Evolutionary conservation across 2,888 invertebrate genomes (phyloP), one percentile per base, ranked within the genome.

Genomic region (Limnephilus lunatus): DNA sequence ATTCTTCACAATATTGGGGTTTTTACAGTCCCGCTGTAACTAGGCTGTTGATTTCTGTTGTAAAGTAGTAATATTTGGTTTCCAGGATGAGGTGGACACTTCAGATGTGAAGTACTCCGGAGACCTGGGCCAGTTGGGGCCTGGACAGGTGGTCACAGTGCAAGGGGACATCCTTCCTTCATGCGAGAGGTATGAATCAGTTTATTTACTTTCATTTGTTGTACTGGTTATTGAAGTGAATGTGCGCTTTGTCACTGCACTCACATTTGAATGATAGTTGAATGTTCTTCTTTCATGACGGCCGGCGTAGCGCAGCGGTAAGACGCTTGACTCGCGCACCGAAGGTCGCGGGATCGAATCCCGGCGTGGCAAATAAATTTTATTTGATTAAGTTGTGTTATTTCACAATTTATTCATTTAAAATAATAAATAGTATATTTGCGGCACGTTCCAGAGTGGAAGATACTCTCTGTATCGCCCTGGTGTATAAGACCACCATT

Each of bases 71-170:
- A 68, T 68, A 25, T 68, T n/a, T 68, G 48, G 12, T 44, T 91
- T 89, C 1, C 89, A 91, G 91, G 91, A 92, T 7, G 90, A 89
- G 15, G 81, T 89, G 68, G 92, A 93, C 15, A 85, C 91, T 32
- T 53, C 90, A 35, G 89, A 92, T 44, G 53, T 90, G 82, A 89
- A 90, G 15, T 93, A 93, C 80, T 44, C 85, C 7, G 93, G 93
- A 32, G 93, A 93, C 25, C 86, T 93, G 35, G 91, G 91, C 32
- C 80, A 90, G 4, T 86, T 93, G 35, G 80, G 30, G n/a, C 90
- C 90, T 9, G 93, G 93, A 2, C 80, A 89, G 32, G 91, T 93
- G 12, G 88, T 93, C 86, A 93, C 93, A 1, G 91, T 93, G 48
- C 90, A 93, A 44, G 93, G 93, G n/a, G 39, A 48, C 25, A 68